Conservation (phyloP, 2,113 vertebrate species). For the Proteles cristata region DNA sequence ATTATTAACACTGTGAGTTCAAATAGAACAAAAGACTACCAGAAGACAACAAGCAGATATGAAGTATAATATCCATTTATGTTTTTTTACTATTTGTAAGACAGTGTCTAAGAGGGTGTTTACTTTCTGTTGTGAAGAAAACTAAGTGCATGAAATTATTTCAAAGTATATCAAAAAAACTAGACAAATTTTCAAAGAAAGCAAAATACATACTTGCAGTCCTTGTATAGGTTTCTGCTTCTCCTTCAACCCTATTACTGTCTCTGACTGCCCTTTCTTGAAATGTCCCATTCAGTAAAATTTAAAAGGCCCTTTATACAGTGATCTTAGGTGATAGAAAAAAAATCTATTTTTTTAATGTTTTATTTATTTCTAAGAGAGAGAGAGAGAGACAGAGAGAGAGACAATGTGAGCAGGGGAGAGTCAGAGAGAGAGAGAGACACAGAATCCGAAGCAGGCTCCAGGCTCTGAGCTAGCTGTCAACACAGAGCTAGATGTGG, state of each 20-base stretch:
- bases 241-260: neutral
- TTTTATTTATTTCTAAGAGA: too few species aligned
- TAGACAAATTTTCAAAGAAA: slow-evolving; percentile 30
- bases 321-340: slow-evolving; percentile 28
- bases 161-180: neutral
- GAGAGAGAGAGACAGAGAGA: too few species aligned
- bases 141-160: neutral
- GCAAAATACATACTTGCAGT: neutral
- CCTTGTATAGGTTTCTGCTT: neutral
- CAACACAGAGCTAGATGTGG: too few species aligned
- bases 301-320: neutral
- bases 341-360: neutral
- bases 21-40: slow-evolving; percentile 24
- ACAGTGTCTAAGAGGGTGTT: neutral
- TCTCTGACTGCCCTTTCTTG: neutral
- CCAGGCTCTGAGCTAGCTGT: too few species aligned
- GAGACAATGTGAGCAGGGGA: too few species aligned
- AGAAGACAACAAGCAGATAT: neutral
- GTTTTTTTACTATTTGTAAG: slow-evolving; percentile 5
- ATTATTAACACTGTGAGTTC: neutral
- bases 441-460: too few species aligned
- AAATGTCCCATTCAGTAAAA: slow-evolving; percentile 1
- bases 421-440: too few species aligned
- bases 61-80: neutral
- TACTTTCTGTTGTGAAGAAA: neutral